Base-by-base conservation (phyloP, 2,888 invertebrate species). In the Tethea ocularis region DNA sequence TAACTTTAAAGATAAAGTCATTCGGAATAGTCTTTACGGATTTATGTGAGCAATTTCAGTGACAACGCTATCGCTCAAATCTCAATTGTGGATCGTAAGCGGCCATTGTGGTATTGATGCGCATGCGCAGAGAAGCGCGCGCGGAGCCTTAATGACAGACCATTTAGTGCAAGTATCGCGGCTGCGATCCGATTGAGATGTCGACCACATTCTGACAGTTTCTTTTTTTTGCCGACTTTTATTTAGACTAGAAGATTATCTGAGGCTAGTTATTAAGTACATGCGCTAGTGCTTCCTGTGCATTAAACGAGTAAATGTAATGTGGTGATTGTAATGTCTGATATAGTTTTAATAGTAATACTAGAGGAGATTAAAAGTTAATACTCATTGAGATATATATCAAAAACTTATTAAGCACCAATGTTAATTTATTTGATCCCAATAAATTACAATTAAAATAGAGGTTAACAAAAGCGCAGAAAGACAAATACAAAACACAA, bases 81-180 rank as follows among this genome's bases (percentile, higher is more conserved):
- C 83, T 85, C 77, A 78, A 79, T 80, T 72, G 81, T 71, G 72
- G 77, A 80, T 83, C 78, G 78, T 82, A 75, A 77, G 69, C 72
- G 64, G 71, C 75, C 76, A 85, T 87, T 84, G 83, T 83, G 73
- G 69, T 67, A 68, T 68, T 69, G 72, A 75, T 77, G 77, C 75
- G 75, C 71, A 61, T 65, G 72, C 72, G 71, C 73, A 69, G 66
- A 69, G 71, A 74, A 67, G 77, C 72, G 74, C 75, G 71, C 75
- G 74, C 73, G 69, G 74, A 74, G 77, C 74, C 71, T 71, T 87
- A 88, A 87, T 85, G 87, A 88, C 85, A 76, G 78, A 80, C 78
- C 82, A 84, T 88, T 89, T 87, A 87, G 84, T 82, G 74, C 79
- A 75, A 74, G 73, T 75, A 80, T 77, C 71, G 68, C 64, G 65